Base-by-base conservation (phyloP, 1,140 invertebrate species). In the Drosophila athabasca region DNA sequence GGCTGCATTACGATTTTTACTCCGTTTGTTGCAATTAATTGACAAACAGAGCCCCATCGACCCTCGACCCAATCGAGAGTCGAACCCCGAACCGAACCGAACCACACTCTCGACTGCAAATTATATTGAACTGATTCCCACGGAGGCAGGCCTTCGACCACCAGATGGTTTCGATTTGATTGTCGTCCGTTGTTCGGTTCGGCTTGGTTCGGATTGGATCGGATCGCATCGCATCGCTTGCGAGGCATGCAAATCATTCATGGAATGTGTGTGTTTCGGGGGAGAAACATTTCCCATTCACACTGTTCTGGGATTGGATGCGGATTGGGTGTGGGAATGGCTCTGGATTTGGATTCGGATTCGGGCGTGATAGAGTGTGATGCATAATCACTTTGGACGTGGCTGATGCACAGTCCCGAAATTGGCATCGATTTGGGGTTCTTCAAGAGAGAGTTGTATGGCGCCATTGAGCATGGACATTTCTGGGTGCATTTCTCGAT, bases 41-140 rank as follows among this genome's bases (percentile, higher is more conserved):
- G 83, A 87, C 82, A 77, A 82, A 77, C 81, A 65, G 58, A 75
- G 66, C 62, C 55, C 60, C 48, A 29, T 76, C 48, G 78, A 67
- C 61, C 59, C 64, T 62, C 26, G 44, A 65, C 39, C 50, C 35
- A 58, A 68, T 75, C 45, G 59, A 57, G 45, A 73, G 57, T 73
- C 55, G 64, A 59, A 9, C 31, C 31, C 17, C 17, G 26, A 29
- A 29, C 6, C 26, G 26, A 29, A 29, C 26, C 26, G 31, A 31
- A 60, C 67, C 62, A 61, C 62, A 76, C 80, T 78, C 75, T 62
- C 64, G 43, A 73, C 54, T 70, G 67, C 76, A 88, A 88, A 88
- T 88, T 89, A 87, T 88, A 88, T 88, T 88, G 83, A 88, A 88
- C 83, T 88, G 83, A 88, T 88, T 88, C 83, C 83, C 83, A 88